A percentile compares a stretch with the other conserved stretches of the same genome.
These are phyloP conservation scores for Diabrotica undecimpunctata DNA, from an alignment of 1,140 invertebrate genomes.

Conservation along the genomic window DNA sequence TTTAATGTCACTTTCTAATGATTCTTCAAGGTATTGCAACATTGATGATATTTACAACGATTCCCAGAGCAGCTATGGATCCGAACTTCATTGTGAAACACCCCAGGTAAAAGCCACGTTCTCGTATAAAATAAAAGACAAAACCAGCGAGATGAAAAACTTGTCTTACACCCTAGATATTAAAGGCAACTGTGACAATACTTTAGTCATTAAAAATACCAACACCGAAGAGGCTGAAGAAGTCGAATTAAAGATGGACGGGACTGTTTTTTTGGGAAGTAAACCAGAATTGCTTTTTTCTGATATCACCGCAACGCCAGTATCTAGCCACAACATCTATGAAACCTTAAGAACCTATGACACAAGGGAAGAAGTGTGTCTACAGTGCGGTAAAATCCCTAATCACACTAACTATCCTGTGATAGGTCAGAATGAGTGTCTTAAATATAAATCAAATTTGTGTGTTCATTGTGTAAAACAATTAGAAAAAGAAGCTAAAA, in stretches of 20 bases:
- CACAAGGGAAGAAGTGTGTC: neutral
- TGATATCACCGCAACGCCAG: slow-evolving; percentile 2
- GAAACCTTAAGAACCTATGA: neutral
- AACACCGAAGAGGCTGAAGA: neutral
- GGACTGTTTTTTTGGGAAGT: neutral
- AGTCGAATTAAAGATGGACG: slow-evolving; percentile 1
- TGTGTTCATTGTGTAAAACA: slow-evolving; percentile 18
- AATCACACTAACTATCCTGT: slow-evolving; percentile 5
- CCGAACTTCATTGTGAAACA: neutral
- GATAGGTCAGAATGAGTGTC: slow-evolving; percentile 21
- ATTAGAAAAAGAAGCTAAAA: slow-evolving; percentile 13
- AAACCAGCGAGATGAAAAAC: neutral
- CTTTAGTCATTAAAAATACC: neutral
- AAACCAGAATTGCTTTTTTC: slow-evolving; percentile 4
- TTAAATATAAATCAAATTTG: slow-evolving; percentile 17
- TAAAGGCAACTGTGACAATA: slow-evolving; percentile 6
- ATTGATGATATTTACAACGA: neutral
- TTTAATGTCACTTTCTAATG: neutral
- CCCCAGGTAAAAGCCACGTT: neutral
- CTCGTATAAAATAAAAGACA: slow-evolving; percentile 1
- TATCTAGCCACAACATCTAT: slow-evolving; percentile 13
- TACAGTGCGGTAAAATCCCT: neutral
- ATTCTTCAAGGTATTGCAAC: neutral
- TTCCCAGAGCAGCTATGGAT: neutral
- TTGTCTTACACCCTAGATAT: slow-evolving; percentile 4